Evolutionary conservation across 2,113 vertebrate genomes (phyloP).

Genomic region (Eurypyga helias): DNA sequence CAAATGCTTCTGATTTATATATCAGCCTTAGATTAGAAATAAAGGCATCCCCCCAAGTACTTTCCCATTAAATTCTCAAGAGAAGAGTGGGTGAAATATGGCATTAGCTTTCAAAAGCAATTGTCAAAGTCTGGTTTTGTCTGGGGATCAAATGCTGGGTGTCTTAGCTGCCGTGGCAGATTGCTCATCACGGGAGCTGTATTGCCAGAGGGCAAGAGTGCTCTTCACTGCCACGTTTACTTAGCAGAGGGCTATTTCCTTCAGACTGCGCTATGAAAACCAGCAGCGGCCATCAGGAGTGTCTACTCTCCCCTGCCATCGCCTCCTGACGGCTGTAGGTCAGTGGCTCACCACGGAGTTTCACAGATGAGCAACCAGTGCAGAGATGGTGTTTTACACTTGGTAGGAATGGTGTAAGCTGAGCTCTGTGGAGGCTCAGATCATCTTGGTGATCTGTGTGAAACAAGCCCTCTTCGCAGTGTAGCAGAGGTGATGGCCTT

Average conservation of each 20-base stretch:
- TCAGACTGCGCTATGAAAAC: background rate
- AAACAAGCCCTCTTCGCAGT: background rate
- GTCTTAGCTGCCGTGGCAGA: background rate
- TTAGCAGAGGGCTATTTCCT: background rate
- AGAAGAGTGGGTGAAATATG: background rate
- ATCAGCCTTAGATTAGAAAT: background rate
- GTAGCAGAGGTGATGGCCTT: background rate
- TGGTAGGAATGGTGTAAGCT: background rate
- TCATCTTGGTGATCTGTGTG: background rate
- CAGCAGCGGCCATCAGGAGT: background rate
- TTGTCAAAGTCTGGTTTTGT: background rate
- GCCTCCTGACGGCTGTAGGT: background rate
- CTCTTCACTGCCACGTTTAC: background rate
- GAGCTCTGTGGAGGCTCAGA: background rate
- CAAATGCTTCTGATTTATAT: background rate
- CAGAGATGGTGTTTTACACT: background rate
- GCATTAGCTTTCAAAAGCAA: background rate
- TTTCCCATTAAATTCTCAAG: background rate
- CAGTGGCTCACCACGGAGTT: background rate
- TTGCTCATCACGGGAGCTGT: background rate
- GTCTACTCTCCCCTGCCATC: background rate
- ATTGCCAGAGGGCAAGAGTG: background rate
- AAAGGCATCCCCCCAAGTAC: background rate
- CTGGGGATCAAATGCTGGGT: background rate
- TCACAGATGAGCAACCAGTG: background rate